phyloP scores from a whole-genome alignment of 2,113 vertebrate genomes.

The Salminus brasiliensis region DNA sequence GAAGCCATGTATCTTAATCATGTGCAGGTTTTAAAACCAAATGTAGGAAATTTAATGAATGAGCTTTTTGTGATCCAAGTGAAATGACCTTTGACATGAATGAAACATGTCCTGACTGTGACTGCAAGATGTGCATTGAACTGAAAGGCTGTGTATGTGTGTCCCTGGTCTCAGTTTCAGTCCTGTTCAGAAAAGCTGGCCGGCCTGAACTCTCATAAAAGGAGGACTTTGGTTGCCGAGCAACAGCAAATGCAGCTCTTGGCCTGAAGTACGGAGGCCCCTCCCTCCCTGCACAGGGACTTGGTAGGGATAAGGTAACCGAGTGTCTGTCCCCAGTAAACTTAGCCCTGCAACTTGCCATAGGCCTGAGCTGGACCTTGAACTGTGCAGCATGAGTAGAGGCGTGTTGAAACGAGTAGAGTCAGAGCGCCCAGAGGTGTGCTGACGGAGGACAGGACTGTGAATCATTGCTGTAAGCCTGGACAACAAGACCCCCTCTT shows the following conservation, averaged over 20 bases:
- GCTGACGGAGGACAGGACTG: slow-evolving; percentile 23
- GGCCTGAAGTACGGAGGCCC: slow-evolving; percentile 49
- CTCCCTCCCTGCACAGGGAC: slow-evolving; percentile 60
- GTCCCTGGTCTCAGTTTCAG: slow-evolving; percentile 43
- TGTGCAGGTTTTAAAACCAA: no score
- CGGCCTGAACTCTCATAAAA: slow-evolving; percentile 64
- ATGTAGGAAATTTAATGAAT: no score
- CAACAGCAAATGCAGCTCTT: slow-evolving; percentile 70
- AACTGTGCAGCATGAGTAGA: slow-evolving; percentile 39
- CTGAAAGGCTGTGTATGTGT: slow-evolving; percentile 9
- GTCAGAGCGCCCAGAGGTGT: slow-evolving; percentile 40
- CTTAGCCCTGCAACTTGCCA: slow-evolving; percentile 55
- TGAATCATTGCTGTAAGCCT: slow-evolving; percentile 21
- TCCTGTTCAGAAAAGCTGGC: slow-evolving; percentile 29
- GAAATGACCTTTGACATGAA: neutral
- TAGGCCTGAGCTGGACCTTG: slow-evolving; percentile 60
- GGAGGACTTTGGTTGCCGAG: slow-evolving; percentile 67
- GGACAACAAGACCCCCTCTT: neutral
- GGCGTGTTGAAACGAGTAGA: slow-evolving; percentile 40
- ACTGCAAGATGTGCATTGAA: neutral
- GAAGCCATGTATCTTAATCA: neutral
- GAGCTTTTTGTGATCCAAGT: no score
- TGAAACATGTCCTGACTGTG: neutral
- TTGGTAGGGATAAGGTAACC: slow-evolving; percentile 66
- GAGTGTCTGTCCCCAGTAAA: slow-evolving; percentile 62